A percentile compares a stretch with the other conserved stretches of the same genome.
Evolutionary conservation across 2,797 vertebrate genomes (phyloP).

Genomic region (Karalla daura): DNA sequence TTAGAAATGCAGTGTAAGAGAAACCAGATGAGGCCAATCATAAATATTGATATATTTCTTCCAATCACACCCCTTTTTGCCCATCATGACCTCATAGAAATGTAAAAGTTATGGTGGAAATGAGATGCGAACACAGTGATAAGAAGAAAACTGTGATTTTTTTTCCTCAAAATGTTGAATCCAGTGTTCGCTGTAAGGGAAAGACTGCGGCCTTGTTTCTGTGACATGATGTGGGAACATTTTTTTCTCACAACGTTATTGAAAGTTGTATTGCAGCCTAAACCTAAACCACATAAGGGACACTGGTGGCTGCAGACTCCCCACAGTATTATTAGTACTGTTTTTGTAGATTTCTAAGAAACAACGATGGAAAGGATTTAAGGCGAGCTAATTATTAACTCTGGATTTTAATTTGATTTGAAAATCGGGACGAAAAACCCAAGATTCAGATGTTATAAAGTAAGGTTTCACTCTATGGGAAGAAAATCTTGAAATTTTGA

Average conservation of each 20-base stretch:
- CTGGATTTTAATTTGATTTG: no score
- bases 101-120: no score
- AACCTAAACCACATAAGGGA: background rate
- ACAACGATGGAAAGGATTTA: no score
- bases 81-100: no score
- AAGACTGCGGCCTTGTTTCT: background rate
- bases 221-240: no score
- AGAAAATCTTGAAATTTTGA: conserved; percentile 1
- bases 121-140: no score
- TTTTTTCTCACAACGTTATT: background rate
- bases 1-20: background rate
- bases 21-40: conserved; percentile 1
- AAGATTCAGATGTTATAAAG: background rate
- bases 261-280: background rate
- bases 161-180: background rate
- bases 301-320: no score
- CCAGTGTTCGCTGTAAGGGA: background rate
- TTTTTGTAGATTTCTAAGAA: no score
- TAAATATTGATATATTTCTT: background rate
- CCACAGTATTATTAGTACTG: no score
- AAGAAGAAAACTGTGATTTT: background rate
- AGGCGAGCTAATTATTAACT: no score
- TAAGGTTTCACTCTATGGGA: background rate
- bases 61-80: no score
- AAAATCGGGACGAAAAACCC: background rate